phyloP scores from a whole-genome alignment of 2,888 invertebrate genomes.

The Agrotis clavis region DNA sequence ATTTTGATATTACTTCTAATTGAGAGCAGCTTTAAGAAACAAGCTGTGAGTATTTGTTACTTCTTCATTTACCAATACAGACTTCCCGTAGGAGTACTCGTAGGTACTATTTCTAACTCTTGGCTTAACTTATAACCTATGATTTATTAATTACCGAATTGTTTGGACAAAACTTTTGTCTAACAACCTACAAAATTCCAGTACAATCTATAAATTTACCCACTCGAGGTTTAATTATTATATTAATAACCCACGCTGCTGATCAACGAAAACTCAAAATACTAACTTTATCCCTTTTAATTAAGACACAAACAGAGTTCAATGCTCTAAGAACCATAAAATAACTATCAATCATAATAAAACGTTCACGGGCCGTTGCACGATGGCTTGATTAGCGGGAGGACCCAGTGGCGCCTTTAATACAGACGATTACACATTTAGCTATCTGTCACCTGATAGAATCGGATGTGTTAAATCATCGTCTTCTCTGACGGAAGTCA shows the following conservation, averaged over 20 bases:
- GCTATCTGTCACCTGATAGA: conserved; percentile 51
- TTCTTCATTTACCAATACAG: neutral
- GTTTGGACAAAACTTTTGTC: neutral
- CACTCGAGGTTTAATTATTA: neutral
- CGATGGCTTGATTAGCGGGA: conserved; percentile 57
- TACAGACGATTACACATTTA: conserved; percentile 59
- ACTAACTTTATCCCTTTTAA: conserved; percentile 25
- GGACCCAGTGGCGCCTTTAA: conserved; percentile 51
- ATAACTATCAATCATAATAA: conserved; percentile 70
- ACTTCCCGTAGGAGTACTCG: neutral
- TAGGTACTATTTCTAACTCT: no score
- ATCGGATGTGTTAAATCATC: conserved; percentile 58
- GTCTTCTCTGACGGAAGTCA: conserved; percentile 37
- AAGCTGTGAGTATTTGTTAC: neutral
- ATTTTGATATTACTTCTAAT: no score
- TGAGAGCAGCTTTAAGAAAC: no score
- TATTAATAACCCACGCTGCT: neutral
- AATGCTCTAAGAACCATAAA: conserved; percentile 55
- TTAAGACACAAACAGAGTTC: conserved; percentile 42
- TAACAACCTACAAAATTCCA: neutral
- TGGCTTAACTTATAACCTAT: no score
- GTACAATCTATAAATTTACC: neutral
- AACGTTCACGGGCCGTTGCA: conserved; percentile 54
- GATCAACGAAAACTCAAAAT: conserved; percentile 7
- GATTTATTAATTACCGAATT: no score